These are phyloP conservation scores for Gymnodraco acuticeps DNA, from an alignment of 2,797 vertebrate genomes.

Conservation along the genomic window DNA sequence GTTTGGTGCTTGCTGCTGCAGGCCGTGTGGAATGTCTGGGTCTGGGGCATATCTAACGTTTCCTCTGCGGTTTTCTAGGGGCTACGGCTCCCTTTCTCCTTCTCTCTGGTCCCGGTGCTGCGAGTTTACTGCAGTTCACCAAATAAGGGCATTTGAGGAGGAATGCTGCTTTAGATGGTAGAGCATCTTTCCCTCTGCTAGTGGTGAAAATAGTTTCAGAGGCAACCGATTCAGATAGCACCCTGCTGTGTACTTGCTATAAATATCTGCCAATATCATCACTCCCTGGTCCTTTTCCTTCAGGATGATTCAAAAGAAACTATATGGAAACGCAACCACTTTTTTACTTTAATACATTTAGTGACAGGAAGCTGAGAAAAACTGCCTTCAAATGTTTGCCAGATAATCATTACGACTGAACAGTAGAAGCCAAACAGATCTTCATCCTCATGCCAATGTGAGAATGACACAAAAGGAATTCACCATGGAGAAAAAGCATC, in stretches of 20 bases:
- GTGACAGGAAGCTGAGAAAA: background rate
- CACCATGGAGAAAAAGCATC: background rate
- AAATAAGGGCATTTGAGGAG: constrained; percentile 88
- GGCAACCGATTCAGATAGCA: constrained; percentile 59
- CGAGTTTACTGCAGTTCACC: constrained; percentile 80
- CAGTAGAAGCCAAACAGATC: no score
- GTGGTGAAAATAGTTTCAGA: constrained; percentile 75
- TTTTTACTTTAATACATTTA: background rate
- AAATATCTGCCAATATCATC: constrained; percentile 55
- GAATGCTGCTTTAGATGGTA: constrained; percentile 78
- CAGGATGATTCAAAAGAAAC: constrained; percentile 13
- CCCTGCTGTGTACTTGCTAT: constrained; percentile 42
- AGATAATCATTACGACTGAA: background rate
- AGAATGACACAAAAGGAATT: no score
- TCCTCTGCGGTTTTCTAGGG: constrained; percentile 80
- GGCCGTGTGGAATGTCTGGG: constrained; percentile 81
- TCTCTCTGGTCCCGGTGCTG: constrained; percentile 69
- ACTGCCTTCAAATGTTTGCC: background rate
- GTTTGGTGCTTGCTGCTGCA: constrained; percentile 63
- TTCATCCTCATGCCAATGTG: no score
- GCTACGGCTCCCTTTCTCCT: constrained; percentile 69
- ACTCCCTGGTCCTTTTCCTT: constrained; percentile 10
- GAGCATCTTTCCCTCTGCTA: constrained; percentile 78
- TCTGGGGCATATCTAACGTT: constrained; percentile 82
- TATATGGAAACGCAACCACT: background rate